Evolutionary conservation across 2,888 invertebrate species (phyloP).

Genomic region (Drosophila bunnanda): DNA sequence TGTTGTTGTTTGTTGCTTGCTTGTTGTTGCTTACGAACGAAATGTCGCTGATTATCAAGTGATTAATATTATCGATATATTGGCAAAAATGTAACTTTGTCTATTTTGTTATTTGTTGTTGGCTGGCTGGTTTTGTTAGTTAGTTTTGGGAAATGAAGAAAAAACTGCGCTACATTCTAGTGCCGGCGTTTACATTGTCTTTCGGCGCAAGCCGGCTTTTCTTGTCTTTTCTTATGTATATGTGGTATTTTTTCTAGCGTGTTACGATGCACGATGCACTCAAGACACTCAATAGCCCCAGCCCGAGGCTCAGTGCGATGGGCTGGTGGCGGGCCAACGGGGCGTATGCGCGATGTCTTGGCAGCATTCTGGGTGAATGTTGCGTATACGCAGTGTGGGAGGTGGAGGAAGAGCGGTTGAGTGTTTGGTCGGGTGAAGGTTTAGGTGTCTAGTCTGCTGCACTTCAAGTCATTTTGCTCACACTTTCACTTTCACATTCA

Average conservation of each 20-base stretch:
- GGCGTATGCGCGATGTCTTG: slow-evolving; percentile 34
- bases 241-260: slow-evolving; percentile 3
- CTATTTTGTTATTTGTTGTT: slow-evolving; percentile 79
- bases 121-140: slow-evolving; percentile 74
- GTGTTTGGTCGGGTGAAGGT: slow-evolving; percentile 1
- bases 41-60: slow-evolving; percentile 68
- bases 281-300: slow-evolving; percentile 55
- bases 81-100: slow-evolving; percentile 79
- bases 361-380: slow-evolving; percentile 25
- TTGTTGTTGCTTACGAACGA: slow-evolving; percentile 67
- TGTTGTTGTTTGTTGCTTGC: slow-evolving; percentile 50
- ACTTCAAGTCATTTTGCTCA: slow-evolving; percentile 74
- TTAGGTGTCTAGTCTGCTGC: slow-evolving; percentile 46
- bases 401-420: neutral
- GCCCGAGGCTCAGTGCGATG: slow-evolving; percentile 33
- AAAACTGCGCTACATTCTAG: slow-evolving; percentile 74
- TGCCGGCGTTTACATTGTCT: slow-evolving; percentile 79
- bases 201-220: slow-evolving; percentile 40
- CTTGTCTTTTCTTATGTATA: slow-evolving; percentile 18
- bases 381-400: slow-evolving; percentile 27
- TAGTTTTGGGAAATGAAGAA: slow-evolving; percentile 71
- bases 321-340: slow-evolving; percentile 28
- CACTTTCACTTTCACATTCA: slow-evolving; percentile 72
- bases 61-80: slow-evolving; percentile 63
- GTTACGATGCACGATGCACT: slow-evolving; percentile 38